Percentiles rank a stretch among this genome's conserved stretches.
These are phyloP conservation scores for Drosophila testacea DNA, from an alignment of 2,888 invertebrate species.

Conservation along the genomic window DNA sequence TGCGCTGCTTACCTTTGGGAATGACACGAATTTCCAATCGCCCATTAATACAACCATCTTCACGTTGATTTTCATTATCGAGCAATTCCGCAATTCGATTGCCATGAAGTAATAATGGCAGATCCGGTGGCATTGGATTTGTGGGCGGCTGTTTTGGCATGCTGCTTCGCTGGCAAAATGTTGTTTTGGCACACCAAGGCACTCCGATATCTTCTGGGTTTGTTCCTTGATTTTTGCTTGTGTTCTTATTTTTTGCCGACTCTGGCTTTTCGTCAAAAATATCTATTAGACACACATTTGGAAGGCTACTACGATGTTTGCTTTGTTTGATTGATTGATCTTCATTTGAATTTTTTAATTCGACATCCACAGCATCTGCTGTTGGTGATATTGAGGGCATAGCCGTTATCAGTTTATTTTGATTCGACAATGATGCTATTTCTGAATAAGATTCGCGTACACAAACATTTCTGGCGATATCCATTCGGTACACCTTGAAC, in stretches of 20 bases:
- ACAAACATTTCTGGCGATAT: slow-evolving; percentile 92
- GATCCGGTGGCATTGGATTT: slow-evolving; percentile 13
- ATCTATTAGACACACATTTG: slow-evolving; percentile 82
- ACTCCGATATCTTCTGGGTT: slow-evolving; percentile 13
- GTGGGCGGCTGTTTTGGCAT: slow-evolving; percentile 29
- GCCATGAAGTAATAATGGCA: slow-evolving; percentile 5
- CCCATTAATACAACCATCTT: slow-evolving; percentile 89
- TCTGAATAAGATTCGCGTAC: slow-evolving; percentile 86
- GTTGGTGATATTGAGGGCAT: slow-evolving; percentile 22
- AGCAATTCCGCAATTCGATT: not conserved
- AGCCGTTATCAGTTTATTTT: slow-evolving; percentile 22
- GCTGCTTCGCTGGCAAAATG: slow-evolving; percentile 52
- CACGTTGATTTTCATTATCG: slow-evolving; percentile 43
- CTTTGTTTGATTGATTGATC: slow-evolving; percentile 29
- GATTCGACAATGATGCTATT: slow-evolving; percentile 42
- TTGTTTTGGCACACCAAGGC: slow-evolving; percentile 64
- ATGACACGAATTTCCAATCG: slow-evolving; percentile 93
- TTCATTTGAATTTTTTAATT: slow-evolving; percentile 33
- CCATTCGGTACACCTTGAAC: slow-evolving; percentile 88
- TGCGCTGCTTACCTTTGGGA: slow-evolving; percentile 83
- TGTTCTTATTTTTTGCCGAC: not conserved
- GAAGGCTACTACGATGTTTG: slow-evolving; percentile 83
- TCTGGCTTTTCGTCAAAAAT: slow-evolving; percentile 52
- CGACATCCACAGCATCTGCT: slow-evolving; percentile 17
- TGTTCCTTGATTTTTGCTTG: not conserved